Base-by-base conservation (phyloP, 2,797 vertebrate species). In the Chloroceryle inda region DNA sequence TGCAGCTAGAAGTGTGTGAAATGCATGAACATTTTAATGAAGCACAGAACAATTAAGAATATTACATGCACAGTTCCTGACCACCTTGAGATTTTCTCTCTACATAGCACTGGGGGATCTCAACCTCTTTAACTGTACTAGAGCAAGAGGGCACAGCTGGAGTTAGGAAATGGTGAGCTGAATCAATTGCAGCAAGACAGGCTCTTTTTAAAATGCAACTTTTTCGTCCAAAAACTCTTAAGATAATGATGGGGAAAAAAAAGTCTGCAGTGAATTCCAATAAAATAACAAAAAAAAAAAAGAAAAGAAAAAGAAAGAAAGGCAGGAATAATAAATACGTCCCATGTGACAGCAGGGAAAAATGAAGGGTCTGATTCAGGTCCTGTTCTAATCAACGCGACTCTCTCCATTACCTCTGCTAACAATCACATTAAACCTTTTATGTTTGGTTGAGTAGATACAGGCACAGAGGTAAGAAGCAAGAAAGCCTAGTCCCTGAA, bases 161-260 rank as follows among this genome's bases (percentile, higher is more conserved):
- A 93, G 83, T 58, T 52, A 62, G 61, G 83, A 91, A 96, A 94
- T 38, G 40, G 89, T 84, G 93, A 96, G 89, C 47, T 78, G 73
- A 96, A 94, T 89, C 84, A 87, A 93, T 95, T 85, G 84, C 53
- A 96, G 88, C 82, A 96, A 96, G 73, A 75, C 94, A 97, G 93
- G 88, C 80, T 95, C 94, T 92, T 97, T 96, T 95, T 96, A 95
- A 97, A 96, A 97, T 94, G 84, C 80, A 93, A 92, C 3, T 95
- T 97, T 95, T 67, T 62, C 79, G 96, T 95, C 94, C 76, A 91
- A 97, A 97, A 95, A 81, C 73, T 59, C 97, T 94, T 74, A 89
- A 89, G 94, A 95, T 97, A 97, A 98, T 91, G 93, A 95, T 71
- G 94, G 94, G 94, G 37, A 37, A 37, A 37, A 96, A 96, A 92